These are phyloP conservation scores for Tychaedon coryphoeus DNA, from an alignment of 2,113 vertebrate genomes.

Conservation along the genomic window DNA sequence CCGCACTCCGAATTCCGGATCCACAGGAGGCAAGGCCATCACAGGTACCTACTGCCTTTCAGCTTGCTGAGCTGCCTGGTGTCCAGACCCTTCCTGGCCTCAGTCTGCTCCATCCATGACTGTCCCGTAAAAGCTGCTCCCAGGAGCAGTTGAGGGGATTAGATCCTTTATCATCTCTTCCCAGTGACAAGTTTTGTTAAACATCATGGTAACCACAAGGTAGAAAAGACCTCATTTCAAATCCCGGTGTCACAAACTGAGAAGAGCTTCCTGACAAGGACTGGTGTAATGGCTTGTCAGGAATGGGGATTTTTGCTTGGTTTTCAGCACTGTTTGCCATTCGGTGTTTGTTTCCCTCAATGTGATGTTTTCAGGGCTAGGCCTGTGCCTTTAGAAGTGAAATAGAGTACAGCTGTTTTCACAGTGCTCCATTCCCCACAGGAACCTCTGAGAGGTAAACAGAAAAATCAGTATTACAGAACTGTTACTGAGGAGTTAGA, in stretches of 20 bases:
- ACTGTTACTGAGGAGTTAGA: neutral
- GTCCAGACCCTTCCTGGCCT: neutral
- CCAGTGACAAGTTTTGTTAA: neutral
- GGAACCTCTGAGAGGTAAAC: neutral
- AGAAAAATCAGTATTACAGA: neutral
- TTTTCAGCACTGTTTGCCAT: neutral
- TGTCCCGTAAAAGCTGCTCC: neutral
- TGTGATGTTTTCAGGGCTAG: neutral
- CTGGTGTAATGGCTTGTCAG: neutral
- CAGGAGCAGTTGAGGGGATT: neutral
- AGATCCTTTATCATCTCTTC: neutral
- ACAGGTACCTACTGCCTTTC: constrained; percentile 71
- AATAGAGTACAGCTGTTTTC: neutral
- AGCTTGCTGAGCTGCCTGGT: neutral
- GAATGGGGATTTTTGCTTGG: neutral
- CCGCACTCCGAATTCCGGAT: constrained; percentile 77
- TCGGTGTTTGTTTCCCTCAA: neutral
- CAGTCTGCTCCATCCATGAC: neutral
- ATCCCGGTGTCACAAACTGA: constrained; percentile 46
- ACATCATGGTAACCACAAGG: neutral
- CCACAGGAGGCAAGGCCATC: constrained; percentile 78
- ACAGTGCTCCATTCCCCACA: neutral
- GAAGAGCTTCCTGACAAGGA: neutral
- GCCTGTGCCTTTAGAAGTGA: neutral
- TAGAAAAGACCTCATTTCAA: constrained; percentile 10